phyloP scores from a whole-genome alignment of 2,888 invertebrate genomes.

The Chrysodeixis includens region DNA sequence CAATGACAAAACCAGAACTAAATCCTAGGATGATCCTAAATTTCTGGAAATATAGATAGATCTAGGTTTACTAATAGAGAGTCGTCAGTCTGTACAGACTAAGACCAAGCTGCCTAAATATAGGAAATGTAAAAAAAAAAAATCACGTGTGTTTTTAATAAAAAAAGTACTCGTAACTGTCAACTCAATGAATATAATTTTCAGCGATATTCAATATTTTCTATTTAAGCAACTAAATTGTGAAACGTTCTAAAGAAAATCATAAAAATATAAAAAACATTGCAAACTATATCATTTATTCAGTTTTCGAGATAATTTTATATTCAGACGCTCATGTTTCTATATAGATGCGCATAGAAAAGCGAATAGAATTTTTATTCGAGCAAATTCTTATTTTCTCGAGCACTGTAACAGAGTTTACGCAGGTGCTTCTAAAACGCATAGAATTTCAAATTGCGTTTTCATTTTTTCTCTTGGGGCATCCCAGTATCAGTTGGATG shows the following conservation, averaged over 20 bases:
- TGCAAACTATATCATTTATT: constrained; percentile 18
- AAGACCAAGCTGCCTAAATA: no score
- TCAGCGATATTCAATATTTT: not conserved
- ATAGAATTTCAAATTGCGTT: constrained; percentile 87
- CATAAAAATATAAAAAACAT: constrained; percentile 13
- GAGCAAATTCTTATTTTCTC: constrained; percentile 56
- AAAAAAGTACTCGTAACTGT: constrained; percentile 1
- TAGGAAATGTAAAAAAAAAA: not conserved
- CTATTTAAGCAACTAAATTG: not conserved
- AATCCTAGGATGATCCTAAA: constrained; percentile 33
- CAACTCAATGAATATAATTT: not conserved
- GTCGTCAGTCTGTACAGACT: constrained; percentile 64
- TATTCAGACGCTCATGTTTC: constrained; percentile 23
- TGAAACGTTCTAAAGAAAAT: not conserved
- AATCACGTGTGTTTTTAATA: not conserved
- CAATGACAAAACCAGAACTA: constrained; percentile 33
- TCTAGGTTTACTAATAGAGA: constrained; percentile 47
- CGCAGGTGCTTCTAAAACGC: constrained; percentile 82
- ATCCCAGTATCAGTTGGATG: constrained; percentile 85
- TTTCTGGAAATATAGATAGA: constrained; percentile 28
- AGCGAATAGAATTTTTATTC: constrained; percentile 47
- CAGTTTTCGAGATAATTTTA: constrained; percentile 26
- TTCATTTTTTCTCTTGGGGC: constrained; percentile 86
- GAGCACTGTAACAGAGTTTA: constrained; percentile 64
- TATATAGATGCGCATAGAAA: constrained; percentile 32